phyloP scores from a whole-genome alignment of 2,797 vertebrate genomes.

The Pelobates cultripes region DNA sequence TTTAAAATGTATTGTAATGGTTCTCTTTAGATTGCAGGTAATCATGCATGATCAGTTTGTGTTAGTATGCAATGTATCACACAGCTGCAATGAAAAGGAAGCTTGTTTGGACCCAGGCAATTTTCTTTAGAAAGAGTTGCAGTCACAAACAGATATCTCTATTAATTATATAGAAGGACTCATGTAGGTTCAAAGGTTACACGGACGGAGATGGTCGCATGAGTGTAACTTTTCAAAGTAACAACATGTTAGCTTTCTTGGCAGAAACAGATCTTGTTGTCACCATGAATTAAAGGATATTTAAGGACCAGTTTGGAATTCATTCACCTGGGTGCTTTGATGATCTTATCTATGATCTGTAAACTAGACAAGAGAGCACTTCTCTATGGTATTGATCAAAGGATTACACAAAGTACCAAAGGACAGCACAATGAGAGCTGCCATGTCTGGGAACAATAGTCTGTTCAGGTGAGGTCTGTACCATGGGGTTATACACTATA shows the following conservation, averaged over 20 bases:
- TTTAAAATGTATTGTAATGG: too few species aligned
- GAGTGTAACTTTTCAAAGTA: constrained; percentile 50
- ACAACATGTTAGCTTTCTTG: constrained; percentile 27
- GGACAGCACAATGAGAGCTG: constrained; percentile 16
- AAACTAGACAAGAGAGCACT: constrained; percentile 20
- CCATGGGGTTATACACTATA: neutral
- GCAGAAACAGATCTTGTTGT: constrained; percentile 19
- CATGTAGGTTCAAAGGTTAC: constrained; percentile 46
- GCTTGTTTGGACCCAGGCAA: constrained; percentile 10
- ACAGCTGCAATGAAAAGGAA: constrained; percentile 3
- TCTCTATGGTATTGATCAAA: constrained; percentile 45
- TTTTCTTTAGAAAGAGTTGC: constrained; percentile 8
- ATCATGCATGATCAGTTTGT: neutral
- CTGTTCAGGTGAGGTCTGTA: neutral
- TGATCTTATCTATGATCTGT: constrained; percentile 46
- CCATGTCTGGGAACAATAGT: neutral
- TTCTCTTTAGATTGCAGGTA: neutral
- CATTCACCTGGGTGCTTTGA: constrained; percentile 41
- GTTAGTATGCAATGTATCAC: neutral
- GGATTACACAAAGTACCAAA: constrained; percentile 21
- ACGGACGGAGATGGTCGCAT: constrained; percentile 14
- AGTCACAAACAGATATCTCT: constrained; percentile 7
- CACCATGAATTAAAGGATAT: constrained; percentile 28
- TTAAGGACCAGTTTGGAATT: constrained; percentile 8
- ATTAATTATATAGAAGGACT: constrained; percentile 43